Base-by-base conservation (phyloP, 2,113 vertebrate genomes). In the Pluvialis apricaria region DNA sequence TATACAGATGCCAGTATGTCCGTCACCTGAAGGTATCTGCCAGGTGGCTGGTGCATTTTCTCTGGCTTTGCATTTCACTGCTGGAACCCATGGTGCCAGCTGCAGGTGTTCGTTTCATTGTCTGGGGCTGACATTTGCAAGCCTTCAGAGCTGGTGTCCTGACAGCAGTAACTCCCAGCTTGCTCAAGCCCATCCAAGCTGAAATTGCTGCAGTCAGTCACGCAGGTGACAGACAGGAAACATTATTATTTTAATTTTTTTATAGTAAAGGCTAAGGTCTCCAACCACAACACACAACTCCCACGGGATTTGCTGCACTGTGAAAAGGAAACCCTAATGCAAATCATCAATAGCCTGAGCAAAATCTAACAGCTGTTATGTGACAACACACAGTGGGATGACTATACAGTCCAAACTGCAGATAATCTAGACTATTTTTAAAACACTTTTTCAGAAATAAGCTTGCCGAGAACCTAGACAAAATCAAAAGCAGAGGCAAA, bases 71-170 rank as follows among this genome's bases (percentile, higher is more conserved):
- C 62, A 19, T 31, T 47, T 61, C 64, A 16, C 22, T 72, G 36
- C 58, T 45, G 32, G 81, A 70, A 62, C 26, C 34, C 58, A 8
- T 4, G 36, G 31, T 24, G 45, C 1, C 3, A 82, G 31, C 38
- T 1, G 1, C 57, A 65, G 49, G 49, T 16, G 19, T 54, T 64
- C 0, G 0, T 19, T 49, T 36, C 31, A 2, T 4, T 64, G 75
- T 31, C 6, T 2, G 18, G 14, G 32, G 51, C 44, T 70, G 52
- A 18, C 16, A 38, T 31, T 40, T 14, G 11, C 52, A 71, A 69
- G n/a, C 22, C 66, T 85, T n/a, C 66, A 49, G 70, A 88, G 44
- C 54, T 70, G 51, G 29, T 8, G 8, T 10, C 62, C 81, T 4
- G 4, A 55, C 61, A 55, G 31, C 44, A 34, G 45, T 6, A 76